These are phyloP conservation scores for Nerophis ophidion DNA, from an alignment of 2,113 vertebrate species.

Conservation along the genomic window DNA sequence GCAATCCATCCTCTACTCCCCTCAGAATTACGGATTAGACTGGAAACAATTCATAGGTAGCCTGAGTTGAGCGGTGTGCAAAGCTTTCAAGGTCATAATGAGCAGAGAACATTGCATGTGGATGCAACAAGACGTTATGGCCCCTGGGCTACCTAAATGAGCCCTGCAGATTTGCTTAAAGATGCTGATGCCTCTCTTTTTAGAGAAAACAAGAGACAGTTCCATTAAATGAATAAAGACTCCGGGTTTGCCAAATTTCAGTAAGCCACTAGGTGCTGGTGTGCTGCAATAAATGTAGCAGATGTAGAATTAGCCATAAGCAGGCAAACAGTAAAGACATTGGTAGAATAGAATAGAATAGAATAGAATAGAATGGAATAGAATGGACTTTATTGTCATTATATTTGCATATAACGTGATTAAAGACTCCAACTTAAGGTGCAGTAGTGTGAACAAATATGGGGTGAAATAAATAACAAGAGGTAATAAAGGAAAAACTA, in stretches of 20 bases:
- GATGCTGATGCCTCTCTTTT: conserved; percentile 50
- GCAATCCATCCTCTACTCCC: conserved; percentile 32
- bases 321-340: too few relatives aligned
- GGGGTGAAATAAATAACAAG: too few relatives aligned
- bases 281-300: conserved; percentile 5
- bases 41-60: conserved; percentile 36
- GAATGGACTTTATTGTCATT: too few relatives aligned
- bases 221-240: conserved; percentile 36
- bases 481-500: too few relatives aligned
- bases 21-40: conserved; percentile 39
- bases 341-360: too few relatives aligned
- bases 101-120: conserved; percentile 35
- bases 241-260: conserved; percentile 18
- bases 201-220: conserved; percentile 34
- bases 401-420: too few relatives aligned
- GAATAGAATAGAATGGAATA: too few relatives aligned
- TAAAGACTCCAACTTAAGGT: too few relatives aligned
- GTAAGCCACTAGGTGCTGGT: conserved; percentile 14
- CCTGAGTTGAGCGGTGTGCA: conserved; percentile 40
- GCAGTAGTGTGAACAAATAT: too few relatives aligned
- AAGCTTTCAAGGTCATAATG: conserved; percentile 47
- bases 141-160: conserved; percentile 47
- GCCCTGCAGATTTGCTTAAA: conserved; percentile 43
- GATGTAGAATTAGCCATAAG: not conserved
- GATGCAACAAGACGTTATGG: conserved; percentile 39